Base-by-base conservation (phyloP, 2,113 vertebrate genomes). In the Triplophysa rosa region DNA sequence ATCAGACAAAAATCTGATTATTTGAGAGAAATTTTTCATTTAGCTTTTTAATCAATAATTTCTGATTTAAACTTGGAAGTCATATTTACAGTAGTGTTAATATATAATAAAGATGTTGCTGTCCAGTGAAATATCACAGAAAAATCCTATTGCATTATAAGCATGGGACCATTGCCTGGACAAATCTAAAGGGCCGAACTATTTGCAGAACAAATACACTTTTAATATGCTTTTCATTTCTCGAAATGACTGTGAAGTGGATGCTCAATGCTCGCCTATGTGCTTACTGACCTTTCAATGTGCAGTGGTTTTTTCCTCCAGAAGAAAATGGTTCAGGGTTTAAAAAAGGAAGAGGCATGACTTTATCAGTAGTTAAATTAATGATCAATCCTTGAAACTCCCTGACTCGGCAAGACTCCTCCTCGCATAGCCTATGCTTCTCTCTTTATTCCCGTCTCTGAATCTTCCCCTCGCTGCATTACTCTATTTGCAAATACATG, bases 291-390 rank as follows among this genome's bases (percentile, higher is more conserved):
- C 75, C 62, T 75, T 78, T 49, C n/a, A 40, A 42, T 61, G 40
- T 59, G 79, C 76, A 45, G 65, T 59, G 54, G 70, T 58, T 21
- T 77, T 52, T 19, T 72, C 24, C 61, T 65, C 62, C 26, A 49
- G n/a, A 69, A 12, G 11, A 24, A n/a, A n/a, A 58, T 58, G 54
- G n/a, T 23, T 76, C 63, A 52, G 77, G 61, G 54, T 26, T 67
- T 16, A 73, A 59, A 47, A 24, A 71, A 4, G 33, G 17, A n/a
- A 80, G 78, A 37, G 42, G 26, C 45, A 78, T 24, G 23, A 89
- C 87, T 91, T 77, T 85, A 89, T 89, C 86, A 87, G 81, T 82
- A 84, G 79, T 86, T 88, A 84, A 84, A 90, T 90, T 87, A 87
- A 91, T 89, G 84, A 87, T 83, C 85, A 88, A 67, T 80, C 82